Base-by-base conservation (phyloP, 2,888 invertebrate genomes). In the Heliconius hortense region DNA sequence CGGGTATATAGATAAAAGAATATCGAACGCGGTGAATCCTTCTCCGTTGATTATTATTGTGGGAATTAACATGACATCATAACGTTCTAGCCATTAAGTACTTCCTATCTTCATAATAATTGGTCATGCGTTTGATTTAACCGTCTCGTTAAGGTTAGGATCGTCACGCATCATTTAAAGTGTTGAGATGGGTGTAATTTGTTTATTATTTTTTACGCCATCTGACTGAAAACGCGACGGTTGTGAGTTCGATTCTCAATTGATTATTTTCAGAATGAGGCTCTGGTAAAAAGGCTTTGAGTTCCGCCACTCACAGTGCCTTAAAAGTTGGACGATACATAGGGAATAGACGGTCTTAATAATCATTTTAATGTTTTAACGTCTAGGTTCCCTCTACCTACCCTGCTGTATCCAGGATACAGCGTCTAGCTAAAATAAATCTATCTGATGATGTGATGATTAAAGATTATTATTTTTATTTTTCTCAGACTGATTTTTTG, bases 71-170 rank as follows among this genome's bases (percentile, higher is more conserved):
- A 76, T 78, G 79, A 76, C 70, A 76, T 77, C 76, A 77, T 66
- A 68, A 72, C 76, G 76, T 74, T 77, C 60, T 53, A 64, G 69
- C 63, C 72, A 56, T 70, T 76, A 73, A 78, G 64, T 56, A 84
- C 85, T 85, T 86, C 87, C 86, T 86, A 79, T 81, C 68, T 74
- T 74, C 73, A 78, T 78, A 75, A 74, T 78, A 80, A 83, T 87
- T 86, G 86, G 85, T 87, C 87, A 86, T 83, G 84, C 86, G 82
- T 84, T 83, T 80, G 81, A 81, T 85, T 83, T 81, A 79, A 81
- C 77, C 77, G 73, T 74, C 71, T 78, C 78, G 78, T 79, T 85
- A 83, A 85, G 86, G 86, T 83, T 86, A 82, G 79, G 76, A 77
- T 77, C 82, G 84, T 84, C 85, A 85, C 84, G 86, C 82, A 80